A percentile compares a stretch with the other conserved stretches of the same genome.
Conservation (phyloP, 2,797 vertebrate species). For the Phalloptychus januarius region DNA sequence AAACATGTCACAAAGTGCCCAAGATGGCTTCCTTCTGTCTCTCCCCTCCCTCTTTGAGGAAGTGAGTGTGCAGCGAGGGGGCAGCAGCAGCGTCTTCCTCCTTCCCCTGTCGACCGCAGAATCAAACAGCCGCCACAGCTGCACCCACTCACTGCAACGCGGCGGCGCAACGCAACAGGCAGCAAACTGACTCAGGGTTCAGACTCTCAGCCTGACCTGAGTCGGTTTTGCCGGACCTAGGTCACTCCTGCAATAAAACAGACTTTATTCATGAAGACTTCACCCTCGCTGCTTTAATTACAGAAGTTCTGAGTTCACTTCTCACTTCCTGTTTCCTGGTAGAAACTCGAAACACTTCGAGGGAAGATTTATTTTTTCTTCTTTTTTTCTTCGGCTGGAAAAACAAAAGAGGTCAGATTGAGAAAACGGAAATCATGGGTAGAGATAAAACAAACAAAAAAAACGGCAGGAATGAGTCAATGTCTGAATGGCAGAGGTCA, state of each 20-base stretch:
- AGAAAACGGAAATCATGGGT: background rate
- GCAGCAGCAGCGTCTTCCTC: constrained; percentile 21
- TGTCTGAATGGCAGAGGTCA: background rate
- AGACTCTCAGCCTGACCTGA: background rate
- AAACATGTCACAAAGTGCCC: constrained; percentile 19
- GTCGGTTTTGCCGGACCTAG: no score
- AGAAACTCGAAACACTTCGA: background rate
- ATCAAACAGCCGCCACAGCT: constrained; percentile 50
- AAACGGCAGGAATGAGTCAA: background rate
- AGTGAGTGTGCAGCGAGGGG: constrained; percentile 49
- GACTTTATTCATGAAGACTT: background rate
- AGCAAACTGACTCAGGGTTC: background rate
- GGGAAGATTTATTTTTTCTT: background rate
- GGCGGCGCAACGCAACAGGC: background rate
- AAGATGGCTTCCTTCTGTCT: constrained; percentile 63
- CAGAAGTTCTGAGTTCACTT: background rate
- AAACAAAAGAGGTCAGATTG: background rate
- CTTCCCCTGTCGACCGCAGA: constrained; percentile 56
- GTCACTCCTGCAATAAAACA: background rate
- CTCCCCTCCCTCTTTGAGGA: constrained; percentile 47
- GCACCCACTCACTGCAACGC: constrained; percentile 44
- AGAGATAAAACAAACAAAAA: background rate
- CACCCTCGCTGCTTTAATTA: no score
- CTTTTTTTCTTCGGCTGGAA: background rate
- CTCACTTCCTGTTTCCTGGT: background rate